A percentile compares a stretch with the other conserved stretches of the same genome.
phyloP scores from a whole-genome alignment of 2,797 vertebrate genomes.

The Sebastes diaconus region DNA sequence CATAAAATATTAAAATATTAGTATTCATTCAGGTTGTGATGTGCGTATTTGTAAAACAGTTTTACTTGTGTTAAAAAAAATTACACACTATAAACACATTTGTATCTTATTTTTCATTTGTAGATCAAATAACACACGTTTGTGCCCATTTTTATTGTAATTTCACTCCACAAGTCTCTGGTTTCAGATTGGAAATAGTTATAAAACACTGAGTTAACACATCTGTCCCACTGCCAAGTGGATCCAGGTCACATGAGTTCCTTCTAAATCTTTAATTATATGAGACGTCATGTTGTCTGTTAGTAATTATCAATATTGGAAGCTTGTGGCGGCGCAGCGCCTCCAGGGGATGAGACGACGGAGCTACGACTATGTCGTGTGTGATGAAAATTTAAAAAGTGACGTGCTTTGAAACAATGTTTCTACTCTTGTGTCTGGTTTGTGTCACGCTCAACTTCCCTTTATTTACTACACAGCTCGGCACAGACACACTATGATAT shows the following conservation, averaged over 20 bases:
- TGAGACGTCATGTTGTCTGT: neutral
- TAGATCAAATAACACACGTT: neutral
- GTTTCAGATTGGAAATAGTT: neutral
- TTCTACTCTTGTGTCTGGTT: neutral
- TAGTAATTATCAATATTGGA: neutral
- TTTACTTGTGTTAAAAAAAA: neutral
- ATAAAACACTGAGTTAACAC: neutral
- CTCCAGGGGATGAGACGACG: neutral
- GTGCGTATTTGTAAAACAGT: too few relatives aligned
- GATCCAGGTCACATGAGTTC: neutral
- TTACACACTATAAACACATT: neutral
- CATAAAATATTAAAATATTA: neutral
- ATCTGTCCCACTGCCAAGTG: neutral
- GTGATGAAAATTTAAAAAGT: neutral
- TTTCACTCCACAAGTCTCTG: neutral
- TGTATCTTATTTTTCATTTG: neutral
- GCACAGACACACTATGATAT: neutral
- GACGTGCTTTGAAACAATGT: neutral
- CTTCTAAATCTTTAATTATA: neutral
- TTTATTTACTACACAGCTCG: neutral
- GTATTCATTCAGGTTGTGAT: too few relatives aligned
- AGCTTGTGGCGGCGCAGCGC: neutral
- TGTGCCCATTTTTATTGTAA: neutral
- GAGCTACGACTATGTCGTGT: neutral
- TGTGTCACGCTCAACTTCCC: slow-evolving; percentile 4